Evolutionary conservation across 2,888 invertebrate species (phyloP).

Genomic region (Anticlea derivata): DNA sequence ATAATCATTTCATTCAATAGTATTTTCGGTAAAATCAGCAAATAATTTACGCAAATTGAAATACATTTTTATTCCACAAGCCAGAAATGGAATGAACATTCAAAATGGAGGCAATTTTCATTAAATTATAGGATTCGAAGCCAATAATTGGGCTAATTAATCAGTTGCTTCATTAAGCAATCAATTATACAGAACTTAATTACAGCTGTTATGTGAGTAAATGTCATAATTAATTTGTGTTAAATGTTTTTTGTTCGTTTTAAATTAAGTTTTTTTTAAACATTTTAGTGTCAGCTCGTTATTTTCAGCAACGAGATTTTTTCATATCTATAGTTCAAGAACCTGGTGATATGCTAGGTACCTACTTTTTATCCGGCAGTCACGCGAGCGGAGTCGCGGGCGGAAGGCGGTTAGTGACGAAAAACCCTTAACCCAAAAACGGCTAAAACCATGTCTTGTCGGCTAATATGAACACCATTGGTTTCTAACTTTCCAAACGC

Average conservation of each 20-base stretch:
- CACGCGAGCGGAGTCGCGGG: no score
- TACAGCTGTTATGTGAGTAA: background rate
- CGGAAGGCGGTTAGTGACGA: no score
- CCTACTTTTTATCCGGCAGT: no score
- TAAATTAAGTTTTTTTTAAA: no score
- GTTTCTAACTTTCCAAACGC: slow-evolving; percentile 56
- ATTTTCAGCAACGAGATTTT: no score
- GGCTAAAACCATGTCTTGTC: slow-evolving; percentile 7
- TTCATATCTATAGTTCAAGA: no score
- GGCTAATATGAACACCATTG: slow-evolving; percentile 22
- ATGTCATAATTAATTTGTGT: background rate
- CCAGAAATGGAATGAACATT: slow-evolving; percentile 5
- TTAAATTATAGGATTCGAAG: slow-evolving; percentile 8
- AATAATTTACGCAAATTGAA: background rate
- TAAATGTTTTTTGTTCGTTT: no score
- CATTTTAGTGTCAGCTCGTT: no score
- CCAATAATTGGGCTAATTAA: slow-evolving; percentile 17
- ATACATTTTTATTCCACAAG: background rate
- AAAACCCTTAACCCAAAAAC: background rate
- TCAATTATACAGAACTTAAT: slow-evolving; percentile 19
- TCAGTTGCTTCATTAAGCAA: slow-evolving; percentile 14
- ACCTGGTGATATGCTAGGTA: no score
- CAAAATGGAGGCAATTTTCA: slow-evolving; percentile 11
- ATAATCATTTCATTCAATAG: no score
- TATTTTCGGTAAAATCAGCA: no score